Conservation (phyloP, 2,113 vertebrate genomes). For the Melospiza georgiana region DNA sequence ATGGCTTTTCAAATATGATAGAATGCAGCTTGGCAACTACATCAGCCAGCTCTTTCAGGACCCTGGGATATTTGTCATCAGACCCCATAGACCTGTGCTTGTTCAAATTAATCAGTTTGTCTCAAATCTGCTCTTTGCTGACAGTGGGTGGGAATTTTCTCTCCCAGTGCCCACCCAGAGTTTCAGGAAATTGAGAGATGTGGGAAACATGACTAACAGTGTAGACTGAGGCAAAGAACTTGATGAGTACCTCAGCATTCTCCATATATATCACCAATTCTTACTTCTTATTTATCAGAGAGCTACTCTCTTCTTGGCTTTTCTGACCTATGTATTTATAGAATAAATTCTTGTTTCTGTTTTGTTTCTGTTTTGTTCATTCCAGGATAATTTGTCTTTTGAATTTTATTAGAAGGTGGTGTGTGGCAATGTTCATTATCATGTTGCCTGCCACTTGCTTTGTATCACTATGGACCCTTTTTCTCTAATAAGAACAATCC, state of each 20-base stretch:
- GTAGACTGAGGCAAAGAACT: neutral
- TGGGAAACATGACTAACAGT: neutral
- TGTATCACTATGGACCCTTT: neutral
- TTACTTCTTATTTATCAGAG: neutral
- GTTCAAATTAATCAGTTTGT: neutral
- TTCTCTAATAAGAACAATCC: neutral
- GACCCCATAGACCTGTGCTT: neutral
- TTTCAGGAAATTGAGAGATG: neutral
- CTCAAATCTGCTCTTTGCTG: neutral
- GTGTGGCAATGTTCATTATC: rapidly evolving
- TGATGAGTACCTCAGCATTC: neutral
- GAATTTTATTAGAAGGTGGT: neutral
- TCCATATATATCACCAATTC: neutral
- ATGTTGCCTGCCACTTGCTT: neutral
- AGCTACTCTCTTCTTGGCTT: neutral
- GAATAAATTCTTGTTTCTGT: neutral
- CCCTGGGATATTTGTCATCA: neutral
- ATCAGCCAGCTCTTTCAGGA: neutral
- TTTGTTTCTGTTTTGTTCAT: neutral
- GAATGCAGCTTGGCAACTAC: neutral
- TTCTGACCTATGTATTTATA: neutral
- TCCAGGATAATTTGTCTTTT: neutral
- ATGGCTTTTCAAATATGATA: neutral
- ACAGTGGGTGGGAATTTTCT: neutral
- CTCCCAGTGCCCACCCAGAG: neutral